Percentiles rank a stretch among this genome's conserved stretches.
These are phyloP conservation scores for Nesoenas mayeri DNA, from an alignment of 2,113 vertebrate genomes.

Conservation along the genomic window DNA sequence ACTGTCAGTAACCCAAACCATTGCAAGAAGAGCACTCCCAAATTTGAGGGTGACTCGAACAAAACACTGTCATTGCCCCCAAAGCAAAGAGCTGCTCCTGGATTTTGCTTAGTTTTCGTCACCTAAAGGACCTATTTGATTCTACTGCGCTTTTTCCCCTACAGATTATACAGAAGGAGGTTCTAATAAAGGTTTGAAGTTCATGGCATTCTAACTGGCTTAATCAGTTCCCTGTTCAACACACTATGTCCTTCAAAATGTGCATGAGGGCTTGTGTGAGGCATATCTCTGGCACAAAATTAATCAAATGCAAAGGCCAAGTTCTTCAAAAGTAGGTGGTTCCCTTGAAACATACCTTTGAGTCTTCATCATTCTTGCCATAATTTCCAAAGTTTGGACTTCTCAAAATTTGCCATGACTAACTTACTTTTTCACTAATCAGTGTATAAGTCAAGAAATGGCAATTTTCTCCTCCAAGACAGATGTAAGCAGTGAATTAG, in stretches of 20 bases:
- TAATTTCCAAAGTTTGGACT: slow-evolving; percentile 12
- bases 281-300: neutral
- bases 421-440: slow-evolving; percentile 25
- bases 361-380: slow-evolving; percentile 40
- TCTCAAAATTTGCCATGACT: slow-evolving; percentile 53
- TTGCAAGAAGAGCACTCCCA: neutral
- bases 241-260: neutral
- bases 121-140: neutral
- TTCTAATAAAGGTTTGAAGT: neutral
- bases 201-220: neutral
- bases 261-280: neutral
- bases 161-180: neutral
- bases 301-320: neutral
- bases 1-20: neutral
- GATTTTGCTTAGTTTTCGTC: neutral
- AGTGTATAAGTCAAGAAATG: slow-evolving; percentile 11
- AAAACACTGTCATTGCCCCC: neutral
- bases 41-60: neutral
- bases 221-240: neutral
- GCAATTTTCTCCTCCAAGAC: slow-evolving; percentile 16
- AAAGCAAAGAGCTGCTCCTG: neutral
- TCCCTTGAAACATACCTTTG: neutral
- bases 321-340: slow-evolving; percentile 5
- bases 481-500: slow-evolving; percentile 42
- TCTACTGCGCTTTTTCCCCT: neutral